These are phyloP conservation scores for Thyatira batis DNA, from an alignment of 2,888 invertebrate species.

Conservation along the genomic window DNA sequence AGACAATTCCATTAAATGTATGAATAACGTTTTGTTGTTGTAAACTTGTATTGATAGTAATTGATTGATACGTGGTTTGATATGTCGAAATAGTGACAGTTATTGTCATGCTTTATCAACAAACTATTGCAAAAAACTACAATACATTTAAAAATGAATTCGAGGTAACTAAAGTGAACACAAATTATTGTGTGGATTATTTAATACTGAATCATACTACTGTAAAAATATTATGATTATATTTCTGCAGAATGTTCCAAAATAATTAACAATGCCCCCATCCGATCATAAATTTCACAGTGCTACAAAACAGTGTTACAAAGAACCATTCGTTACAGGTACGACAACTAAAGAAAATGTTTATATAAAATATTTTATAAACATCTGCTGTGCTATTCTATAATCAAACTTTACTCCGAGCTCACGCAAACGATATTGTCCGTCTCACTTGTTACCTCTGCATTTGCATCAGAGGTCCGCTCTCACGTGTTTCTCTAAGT, in stretches of 20 bases:
- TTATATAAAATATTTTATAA: slow-evolving; percentile 60
- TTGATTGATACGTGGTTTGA: neutral
- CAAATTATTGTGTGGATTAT: neutral
- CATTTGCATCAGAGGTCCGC: no score
- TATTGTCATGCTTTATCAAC: neutral
- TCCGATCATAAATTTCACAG: slow-evolving; percentile 7
- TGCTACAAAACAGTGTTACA: no score
- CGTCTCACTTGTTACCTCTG: no score
- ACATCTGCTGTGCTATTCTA: no score
- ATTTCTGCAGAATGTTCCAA: neutral
- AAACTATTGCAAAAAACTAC: slow-evolving; percentile 23
- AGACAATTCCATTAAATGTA: neutral
- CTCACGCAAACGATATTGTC: no score
- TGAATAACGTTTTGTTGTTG: neutral
- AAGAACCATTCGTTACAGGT: slow-evolving; percentile 32
- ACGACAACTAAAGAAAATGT: slow-evolving; percentile 46
- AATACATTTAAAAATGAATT: slow-evolving; percentile 43
- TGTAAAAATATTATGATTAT: neutral
- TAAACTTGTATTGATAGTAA: neutral
- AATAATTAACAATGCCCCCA: slow-evolving; percentile 14
- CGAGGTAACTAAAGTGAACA: slow-evolving; percentile 34
- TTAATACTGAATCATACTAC: slow-evolving; percentile 15
- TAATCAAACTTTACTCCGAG: no score
- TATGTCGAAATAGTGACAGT: neutral
- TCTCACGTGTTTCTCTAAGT: no score